Evolutionary conservation across 2,797 vertebrate species (phyloP), one percentile per base, ranked within the genome.

Genomic region (Lepidocolaptes lacrymiger): DNA sequence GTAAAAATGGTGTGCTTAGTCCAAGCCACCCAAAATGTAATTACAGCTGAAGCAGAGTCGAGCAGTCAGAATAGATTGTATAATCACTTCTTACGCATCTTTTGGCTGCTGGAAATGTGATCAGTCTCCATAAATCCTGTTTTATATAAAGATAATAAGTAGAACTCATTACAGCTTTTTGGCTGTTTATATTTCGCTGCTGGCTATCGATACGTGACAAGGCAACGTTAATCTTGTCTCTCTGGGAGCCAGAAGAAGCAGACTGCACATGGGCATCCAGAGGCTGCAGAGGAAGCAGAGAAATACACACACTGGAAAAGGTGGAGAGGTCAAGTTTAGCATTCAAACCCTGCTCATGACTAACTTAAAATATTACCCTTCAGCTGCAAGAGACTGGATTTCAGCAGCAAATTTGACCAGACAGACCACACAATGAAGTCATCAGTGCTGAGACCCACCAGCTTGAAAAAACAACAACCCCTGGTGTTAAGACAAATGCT

Each of bases 401-500:
- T 96, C 91, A 96, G 85, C 85, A 95, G 85, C 91, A 88, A 67
- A 87, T 94, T 74, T 96, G 77, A 95, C 93, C 88, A 95, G 94
- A 95, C 56, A 4, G 96, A 94, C 94, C 95, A 93, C 95, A 97
- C 89, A 95, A 93, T 97, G 96, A 94, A 96, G 71, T 96, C 89
- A 86, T 97, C 93, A 91, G 71, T 3, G 1, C 89, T 79, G 77
- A 95, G 94, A 97, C 95, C 95, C 88, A 96, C 95, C 91, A 63
- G 79, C 88, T 90, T 95, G 95, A 93, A 93, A 90, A 93, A 95
- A 84, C 58, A 95, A 89, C 93, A 52, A 78, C 69, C 85, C 87
- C 85, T 92, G 88, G 79, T 96, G 95, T 94, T 93, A 95, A 96
- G 94, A 95, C 91, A 97, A 95, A 96, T 96, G 94, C 92, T 95